Base-by-base conservation (phyloP, 2,888 invertebrate species). In the Nowickia ferox region DNA sequence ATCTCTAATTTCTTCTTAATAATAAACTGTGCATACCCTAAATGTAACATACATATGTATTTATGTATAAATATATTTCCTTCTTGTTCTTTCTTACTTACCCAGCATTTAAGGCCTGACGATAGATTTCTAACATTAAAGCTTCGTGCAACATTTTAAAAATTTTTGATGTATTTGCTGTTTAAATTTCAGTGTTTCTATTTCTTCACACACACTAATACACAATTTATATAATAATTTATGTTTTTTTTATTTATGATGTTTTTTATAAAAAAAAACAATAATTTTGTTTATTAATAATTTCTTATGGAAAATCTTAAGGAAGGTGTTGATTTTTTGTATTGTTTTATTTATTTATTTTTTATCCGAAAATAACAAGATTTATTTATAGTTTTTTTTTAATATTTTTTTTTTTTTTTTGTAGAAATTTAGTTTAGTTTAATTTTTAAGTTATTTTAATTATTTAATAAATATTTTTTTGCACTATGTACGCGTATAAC, bases 21-120 rank as follows among this genome's bases (percentile, higher is more conserved):
- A 13, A 0, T 22, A 61, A 61, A 51, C 78, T 72, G 9, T 55
- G 38, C 42, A 9, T 22, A 55, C 0, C 44, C 30, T 22, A 55
- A 46, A 65, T 55, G 19, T 8, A 40, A 15, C 38, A 46, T 8
- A 13, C 30, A 30, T 30, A 30, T 4, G 30, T 30, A 30, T 30
- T 5, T 30, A 30, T 30, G 30, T 30, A 30, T 1, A 30, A 0
- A 30, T 4, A 30, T 30, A 30, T 30, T 30, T 30, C 6, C 30
- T 30, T 30, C 30, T 30, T 30, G 30, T 30, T 30, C 0, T 30
- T 30, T 42, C 11, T 65, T 57, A 77, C 92, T 92, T 90, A 92
- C 92, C 92, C 92, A 88, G 92, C 92, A 89, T 92, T 92, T 46
- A 92, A 89, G 88, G 92, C 92, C 90, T 92, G 92, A 89, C 92